Conservation (phyloP, 2,113 vertebrate genomes). For the Pedetes capensis region DNA sequence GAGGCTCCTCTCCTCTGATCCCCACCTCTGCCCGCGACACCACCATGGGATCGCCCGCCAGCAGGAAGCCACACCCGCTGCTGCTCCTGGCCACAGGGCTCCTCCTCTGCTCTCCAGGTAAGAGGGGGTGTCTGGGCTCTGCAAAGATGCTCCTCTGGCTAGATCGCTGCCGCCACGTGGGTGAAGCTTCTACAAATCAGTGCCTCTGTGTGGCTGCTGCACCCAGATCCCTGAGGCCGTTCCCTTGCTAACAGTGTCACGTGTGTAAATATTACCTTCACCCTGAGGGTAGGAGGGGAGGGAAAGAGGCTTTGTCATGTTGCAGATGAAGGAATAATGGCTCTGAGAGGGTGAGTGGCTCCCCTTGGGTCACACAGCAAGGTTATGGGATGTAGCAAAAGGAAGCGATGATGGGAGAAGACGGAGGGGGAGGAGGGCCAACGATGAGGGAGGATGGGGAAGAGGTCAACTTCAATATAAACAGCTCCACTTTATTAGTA, state of each 20-base stretch:
- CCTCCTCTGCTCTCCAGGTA: slow-evolving; percentile 77
- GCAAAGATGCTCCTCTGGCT: too few relatives aligned
- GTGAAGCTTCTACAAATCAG: not conserved
- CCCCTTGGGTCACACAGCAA: not conserved
- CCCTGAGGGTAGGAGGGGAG: not conserved
- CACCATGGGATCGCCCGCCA: not conserved
- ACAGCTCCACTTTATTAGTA: too few relatives aligned
- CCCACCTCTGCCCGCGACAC: not conserved
- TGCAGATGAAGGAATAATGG: not conserved
- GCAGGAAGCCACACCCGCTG: slow-evolving; percentile 32
- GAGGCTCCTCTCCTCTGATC: not conserved
- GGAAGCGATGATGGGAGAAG: too few relatives aligned
- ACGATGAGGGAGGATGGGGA: too few relatives aligned
- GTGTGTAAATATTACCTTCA: not conserved
- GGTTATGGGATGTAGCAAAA: not conserved
- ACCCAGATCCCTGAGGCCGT: not conserved
- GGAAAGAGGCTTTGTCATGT: not conserved
- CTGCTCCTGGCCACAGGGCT: not conserved
- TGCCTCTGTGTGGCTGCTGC: not conserved
- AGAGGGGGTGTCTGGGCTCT: slow-evolving; percentile 60
- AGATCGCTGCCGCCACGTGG: not conserved
- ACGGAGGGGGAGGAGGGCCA: too few relatives aligned
- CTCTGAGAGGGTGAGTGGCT: not conserved
- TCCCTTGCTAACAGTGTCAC: not conserved
- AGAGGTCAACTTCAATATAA: too few relatives aligned